phyloP scores from a whole-genome alignment of 2,797 vertebrate genomes.

The Tympanoctomys barrerae region DNA sequence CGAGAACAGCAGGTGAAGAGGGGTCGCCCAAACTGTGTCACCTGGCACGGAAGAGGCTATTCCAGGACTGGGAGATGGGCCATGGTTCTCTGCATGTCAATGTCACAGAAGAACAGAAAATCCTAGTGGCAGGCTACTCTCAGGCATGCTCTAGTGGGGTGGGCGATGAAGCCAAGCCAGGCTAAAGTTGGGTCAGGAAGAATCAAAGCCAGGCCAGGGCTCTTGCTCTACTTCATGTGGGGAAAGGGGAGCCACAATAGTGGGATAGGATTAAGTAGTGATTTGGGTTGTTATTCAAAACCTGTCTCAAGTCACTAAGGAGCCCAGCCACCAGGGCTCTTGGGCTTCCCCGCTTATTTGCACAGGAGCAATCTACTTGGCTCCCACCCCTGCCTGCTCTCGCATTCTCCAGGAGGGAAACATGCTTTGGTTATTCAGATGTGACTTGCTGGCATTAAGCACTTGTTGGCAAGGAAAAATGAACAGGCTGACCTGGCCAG shows the following conservation, averaged over 20 bases:
- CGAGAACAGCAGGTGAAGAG: fast-evolving
- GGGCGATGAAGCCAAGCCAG: neutral
- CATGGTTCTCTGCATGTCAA: neutral
- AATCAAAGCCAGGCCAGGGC: neutral
- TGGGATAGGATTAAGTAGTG: neutral
- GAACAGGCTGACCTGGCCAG: constrained; percentile 71
- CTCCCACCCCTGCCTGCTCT: neutral
- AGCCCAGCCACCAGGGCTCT: neutral
- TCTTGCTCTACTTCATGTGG: neutral
- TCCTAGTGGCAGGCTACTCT: neutral
- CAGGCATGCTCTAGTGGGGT: fast-evolving
- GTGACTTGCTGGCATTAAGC: constrained; percentile 69
- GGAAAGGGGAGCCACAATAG: neutral
- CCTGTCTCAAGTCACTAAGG: neutral
- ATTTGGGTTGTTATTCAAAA: constrained; percentile 12
- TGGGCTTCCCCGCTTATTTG: neutral
- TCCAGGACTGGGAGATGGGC: neutral
- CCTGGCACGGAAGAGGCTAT: neutral
- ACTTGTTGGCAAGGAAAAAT: constrained; percentile 62
- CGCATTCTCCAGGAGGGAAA: neutral
- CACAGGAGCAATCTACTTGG: constrained; percentile 38
- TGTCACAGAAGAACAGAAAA: too few relatives aligned
- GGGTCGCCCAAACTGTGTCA: neutral
- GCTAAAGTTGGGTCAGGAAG: neutral
- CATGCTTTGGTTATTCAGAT: constrained; percentile 73